A percentile compares a stretch with the other conserved stretches of the same genome.
These are phyloP conservation scores for Caenorhabditis sinica DNA, from an alignment of 2,888 invertebrate species.

Conservation along the genomic window DNA sequence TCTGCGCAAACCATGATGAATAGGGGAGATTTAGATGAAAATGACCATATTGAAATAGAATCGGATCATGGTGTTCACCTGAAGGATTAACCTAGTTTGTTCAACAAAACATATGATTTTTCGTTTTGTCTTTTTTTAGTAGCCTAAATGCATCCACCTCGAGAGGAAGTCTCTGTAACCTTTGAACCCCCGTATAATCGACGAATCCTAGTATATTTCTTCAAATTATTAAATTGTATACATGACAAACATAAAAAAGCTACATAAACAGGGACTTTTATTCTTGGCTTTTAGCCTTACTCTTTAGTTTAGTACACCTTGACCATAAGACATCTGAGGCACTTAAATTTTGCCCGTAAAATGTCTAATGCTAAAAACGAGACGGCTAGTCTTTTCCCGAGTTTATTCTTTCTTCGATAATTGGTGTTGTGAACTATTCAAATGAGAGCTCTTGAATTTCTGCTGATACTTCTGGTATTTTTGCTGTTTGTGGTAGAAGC, in stretches of 20 bases:
- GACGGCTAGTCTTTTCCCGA: background rate
- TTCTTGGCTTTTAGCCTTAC: too few species aligned
- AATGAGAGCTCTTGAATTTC: background rate
- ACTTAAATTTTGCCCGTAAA: too few species aligned
- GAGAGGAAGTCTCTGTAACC: too few species aligned
- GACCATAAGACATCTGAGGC: too few species aligned
- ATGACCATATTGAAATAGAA: constrained; percentile 18
- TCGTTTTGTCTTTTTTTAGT: background rate
- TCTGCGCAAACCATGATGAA: constrained; percentile 50
- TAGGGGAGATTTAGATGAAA: background rate
- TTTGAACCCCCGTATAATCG: too few species aligned
- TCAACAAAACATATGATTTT: constrained; percentile 4
- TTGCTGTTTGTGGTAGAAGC: background rate
- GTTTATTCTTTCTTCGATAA: background rate
- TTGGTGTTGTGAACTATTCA: background rate
- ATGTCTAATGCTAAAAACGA: too few species aligned
- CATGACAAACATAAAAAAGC: too few species aligned
- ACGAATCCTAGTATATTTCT: too few species aligned
- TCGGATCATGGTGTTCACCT: background rate
- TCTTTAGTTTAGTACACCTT: too few species aligned
- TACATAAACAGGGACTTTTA: too few species aligned
- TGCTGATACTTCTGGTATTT: background rate
- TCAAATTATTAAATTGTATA: too few species aligned
- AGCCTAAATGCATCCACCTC: too few species aligned
- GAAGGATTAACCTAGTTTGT: constrained; percentile 29